Conservation (phyloP, 2,888 invertebrate genomes). For the Brassicogethes aeneus region DNA sequence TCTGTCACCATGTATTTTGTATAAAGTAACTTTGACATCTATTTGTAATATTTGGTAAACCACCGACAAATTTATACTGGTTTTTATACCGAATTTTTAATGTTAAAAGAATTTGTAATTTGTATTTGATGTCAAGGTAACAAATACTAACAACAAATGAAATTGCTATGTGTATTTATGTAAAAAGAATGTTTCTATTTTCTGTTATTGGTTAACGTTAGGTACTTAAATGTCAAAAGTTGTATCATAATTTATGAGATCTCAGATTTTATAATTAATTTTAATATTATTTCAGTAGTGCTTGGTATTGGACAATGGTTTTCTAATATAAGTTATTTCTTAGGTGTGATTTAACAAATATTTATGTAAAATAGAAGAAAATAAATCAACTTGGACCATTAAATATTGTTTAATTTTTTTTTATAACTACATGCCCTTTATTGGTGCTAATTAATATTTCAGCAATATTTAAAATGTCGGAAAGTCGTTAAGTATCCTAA, state of each 20-base stretch:
- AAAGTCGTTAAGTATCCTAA: no score
- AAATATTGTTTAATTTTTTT: neutral
- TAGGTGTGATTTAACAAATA: slow-evolving; percentile 36
- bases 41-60: no score
- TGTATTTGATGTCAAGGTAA: slow-evolving; percentile 7
- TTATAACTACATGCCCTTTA: neutral
- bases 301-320: slow-evolving; percentile 41
- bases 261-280: slow-evolving; percentile 31
- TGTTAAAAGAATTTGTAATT: no score
- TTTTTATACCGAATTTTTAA: neutral
- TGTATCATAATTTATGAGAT: slow-evolving; percentile 28
- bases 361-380: slow-evolving; percentile 35
- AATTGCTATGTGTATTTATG: neutral
- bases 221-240: slow-evolving; percentile 30
- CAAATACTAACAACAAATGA: neutral
- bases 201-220: slow-evolving; percentile 22
- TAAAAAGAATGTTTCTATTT: slow-evolving; percentile 1
- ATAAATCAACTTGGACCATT: slow-evolving; percentile 25
- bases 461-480: no score
- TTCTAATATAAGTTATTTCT: slow-evolving; percentile 29
- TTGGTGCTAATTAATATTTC: no score
- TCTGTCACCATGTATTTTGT: slow-evolving; percentile 5
- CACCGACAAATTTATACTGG: neutral
- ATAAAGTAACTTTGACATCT: slow-evolving; percentile 1
- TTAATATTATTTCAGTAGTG: slow-evolving; percentile 32